Evolutionary conservation across 1,140 invertebrate species (phyloP), one percentile per base, ranked within the genome.

Genomic region (Brachionus plicatilis): DNA sequence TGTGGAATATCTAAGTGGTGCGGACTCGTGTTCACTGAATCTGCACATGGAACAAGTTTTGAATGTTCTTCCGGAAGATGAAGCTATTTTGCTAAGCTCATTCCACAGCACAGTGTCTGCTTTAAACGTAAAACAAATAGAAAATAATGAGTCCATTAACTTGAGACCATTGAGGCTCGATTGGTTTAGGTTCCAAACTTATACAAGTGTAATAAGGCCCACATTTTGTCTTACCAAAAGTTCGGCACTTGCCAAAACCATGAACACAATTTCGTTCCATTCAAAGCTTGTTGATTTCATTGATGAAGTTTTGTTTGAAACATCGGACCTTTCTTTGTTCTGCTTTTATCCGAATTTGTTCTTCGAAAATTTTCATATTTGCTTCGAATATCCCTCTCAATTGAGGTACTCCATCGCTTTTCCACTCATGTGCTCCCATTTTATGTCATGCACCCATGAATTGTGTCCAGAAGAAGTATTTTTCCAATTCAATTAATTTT

Each of bases 291-390:
- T 99, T 12, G 98, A 99, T 88, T 95, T 95, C 90, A 91, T 99
- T n/a, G 96, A 99, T 90, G 96, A 99, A 89, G 94, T 99, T 88
- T 91, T 99, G 84, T 93, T 94, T 2, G 97, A 99, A 90, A 96
- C 95, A 24, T 97, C 96, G 1, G 97, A 99, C 91, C 90, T 99
- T 7, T 98, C 96, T 0, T 93, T 99, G 85, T 88, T 65, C 87
- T 92, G 95, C 88, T 99, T 99, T 89, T 98, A 97, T 88, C 96
- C 93, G 86, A 95, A 95, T 91, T 94, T 96, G 88, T 98, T 98
- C 91, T 96, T 98, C 88, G 95, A 96, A 88, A 95, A 98, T 88
- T 98, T 98, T 88, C 96, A 98, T 87, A 96, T 98, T 95, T 98
- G 96, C 90, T 91, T 98, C 86, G 96, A 98, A 90, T 98, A 98